Conservation (phyloP, 2,888 invertebrate species). For the Archips xylosteana region DNA sequence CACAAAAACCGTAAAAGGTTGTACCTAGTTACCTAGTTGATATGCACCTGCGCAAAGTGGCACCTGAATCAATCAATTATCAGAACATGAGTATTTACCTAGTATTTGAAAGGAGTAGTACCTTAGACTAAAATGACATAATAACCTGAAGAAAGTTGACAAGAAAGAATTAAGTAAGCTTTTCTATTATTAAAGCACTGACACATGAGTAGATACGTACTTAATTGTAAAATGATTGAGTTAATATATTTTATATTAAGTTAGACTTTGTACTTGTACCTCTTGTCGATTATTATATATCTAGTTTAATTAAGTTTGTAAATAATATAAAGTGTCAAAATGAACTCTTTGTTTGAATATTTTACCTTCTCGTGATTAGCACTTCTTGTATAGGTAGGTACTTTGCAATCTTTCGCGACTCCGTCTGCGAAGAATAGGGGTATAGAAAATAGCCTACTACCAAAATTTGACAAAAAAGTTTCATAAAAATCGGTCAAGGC, state of each 20-base stretch:
- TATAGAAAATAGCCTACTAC: too few relatives aligned
- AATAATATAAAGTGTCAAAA: conserved; percentile 45
- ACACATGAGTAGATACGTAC: background rate
- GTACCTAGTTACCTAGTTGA: too few relatives aligned
- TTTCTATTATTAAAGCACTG: conserved; percentile 2
- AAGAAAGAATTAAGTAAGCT: background rate
- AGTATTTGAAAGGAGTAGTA: background rate
- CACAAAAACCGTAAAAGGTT: too few relatives aligned
- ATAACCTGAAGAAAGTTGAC: background rate
- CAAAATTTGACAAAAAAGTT: too few relatives aligned
- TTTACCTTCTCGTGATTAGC: conserved; percentile 2
- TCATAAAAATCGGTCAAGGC: too few relatives aligned
- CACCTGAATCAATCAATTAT: too few relatives aligned
- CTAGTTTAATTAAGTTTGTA: conserved; percentile 47
- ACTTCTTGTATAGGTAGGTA: too few relatives aligned
- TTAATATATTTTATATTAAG: conserved; percentile 1
- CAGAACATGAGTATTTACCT: background rate
- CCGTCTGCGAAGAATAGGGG: too few relatives aligned
- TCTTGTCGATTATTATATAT: conserved; percentile 33
- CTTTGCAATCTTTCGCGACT: too few relatives aligned
- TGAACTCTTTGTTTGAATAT: conserved; percentile 19
- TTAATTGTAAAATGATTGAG: background rate
- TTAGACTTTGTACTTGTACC: conserved; percentile 5
- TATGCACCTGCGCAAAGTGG: too few relatives aligned
- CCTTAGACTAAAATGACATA: background rate